Percentiles rank a stretch among this genome's conserved stretches.
Conservation (phyloP, 53 echinoderm and acorn worm species). For the Pentamera pediparva region DNA sequence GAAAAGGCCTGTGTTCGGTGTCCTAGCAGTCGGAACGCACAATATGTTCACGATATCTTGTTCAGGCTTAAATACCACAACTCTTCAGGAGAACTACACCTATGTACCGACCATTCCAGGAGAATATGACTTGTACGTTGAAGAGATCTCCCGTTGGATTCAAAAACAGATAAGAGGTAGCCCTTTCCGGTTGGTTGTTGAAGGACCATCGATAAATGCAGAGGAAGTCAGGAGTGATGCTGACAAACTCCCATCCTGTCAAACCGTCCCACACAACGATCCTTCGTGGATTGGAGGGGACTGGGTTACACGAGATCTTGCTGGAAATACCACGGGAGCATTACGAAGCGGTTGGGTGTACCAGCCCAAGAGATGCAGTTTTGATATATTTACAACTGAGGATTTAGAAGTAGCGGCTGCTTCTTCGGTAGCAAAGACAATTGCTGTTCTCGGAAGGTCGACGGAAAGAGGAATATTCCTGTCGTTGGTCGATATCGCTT, state of each 20-base stretch:
- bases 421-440: background rate
- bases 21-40: background rate
- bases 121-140: background rate
- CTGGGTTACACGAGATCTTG: background rate
- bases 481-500: background rate
- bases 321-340: background rate
- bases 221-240: background rate
- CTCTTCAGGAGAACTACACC: background rate
- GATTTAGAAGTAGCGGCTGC: background rate
- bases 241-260: slow-evolving; percentile 6
- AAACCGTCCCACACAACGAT: background rate
- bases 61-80: no score
- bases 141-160: background rate
- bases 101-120: slow-evolving; percentile 11
- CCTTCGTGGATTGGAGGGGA: background rate
- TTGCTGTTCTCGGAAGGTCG: background rate
- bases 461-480: slow-evolving; percentile 1
- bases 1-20: background rate
- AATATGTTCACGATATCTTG: background rate
- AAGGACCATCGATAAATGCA: background rate
- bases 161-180: slow-evolving; percentile 7
- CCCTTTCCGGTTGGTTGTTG: background rate
- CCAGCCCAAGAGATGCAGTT: slow-evolving; percentile 1
- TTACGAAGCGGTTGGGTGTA: slow-evolving; percentile 4
- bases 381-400: slow-evolving; percentile 1